Conservation (phyloP, 2,888 invertebrate genomes). For the Melipona bicolor region DNA sequence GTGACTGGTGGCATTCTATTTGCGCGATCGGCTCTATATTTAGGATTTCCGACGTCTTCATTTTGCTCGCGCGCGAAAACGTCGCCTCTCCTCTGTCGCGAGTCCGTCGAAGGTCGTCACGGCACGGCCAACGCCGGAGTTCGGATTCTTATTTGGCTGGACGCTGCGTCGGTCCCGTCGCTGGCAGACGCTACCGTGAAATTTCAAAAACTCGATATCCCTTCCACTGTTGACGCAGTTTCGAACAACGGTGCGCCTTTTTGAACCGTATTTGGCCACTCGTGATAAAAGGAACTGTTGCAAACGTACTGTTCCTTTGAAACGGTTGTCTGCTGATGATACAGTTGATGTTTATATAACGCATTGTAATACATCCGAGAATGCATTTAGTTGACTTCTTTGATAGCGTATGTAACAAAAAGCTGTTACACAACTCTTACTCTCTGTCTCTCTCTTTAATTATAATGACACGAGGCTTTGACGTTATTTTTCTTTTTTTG, state of each 20-base stretch:
- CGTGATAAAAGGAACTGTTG: neutral
- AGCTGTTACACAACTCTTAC: neutral
- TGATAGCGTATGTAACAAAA: neutral
- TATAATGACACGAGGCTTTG: neutral
- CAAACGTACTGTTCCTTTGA: neutral
- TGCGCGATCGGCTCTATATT: slow-evolving; percentile 73
- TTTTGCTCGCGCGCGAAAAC: slow-evolving; percentile 49
- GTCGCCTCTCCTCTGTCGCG: slow-evolving; percentile 51
- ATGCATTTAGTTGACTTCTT: neutral
- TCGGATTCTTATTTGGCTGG: slow-evolving; percentile 45
- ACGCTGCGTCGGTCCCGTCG: slow-evolving; percentile 17
- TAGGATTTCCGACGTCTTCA: slow-evolving; percentile 69
- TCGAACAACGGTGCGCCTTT: neutral
- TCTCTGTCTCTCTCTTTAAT: neutral
- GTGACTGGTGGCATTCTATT: slow-evolving; percentile 71
- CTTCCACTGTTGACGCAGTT: neutral
- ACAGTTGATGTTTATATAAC: neutral
- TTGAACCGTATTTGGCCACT: neutral
- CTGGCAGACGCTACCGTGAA: slow-evolving; percentile 25
- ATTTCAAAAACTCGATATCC: slow-evolving; percentile 20
- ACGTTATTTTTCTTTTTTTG: neutral
- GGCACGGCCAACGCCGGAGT: slow-evolving; percentile 22
- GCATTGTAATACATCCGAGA: neutral
- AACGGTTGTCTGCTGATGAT: no score
- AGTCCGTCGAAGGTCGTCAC: slow-evolving; percentile 60